phyloP scores from a whole-genome alignment of 2,113 vertebrate species.

The Microcebus tavaratra region DNA sequence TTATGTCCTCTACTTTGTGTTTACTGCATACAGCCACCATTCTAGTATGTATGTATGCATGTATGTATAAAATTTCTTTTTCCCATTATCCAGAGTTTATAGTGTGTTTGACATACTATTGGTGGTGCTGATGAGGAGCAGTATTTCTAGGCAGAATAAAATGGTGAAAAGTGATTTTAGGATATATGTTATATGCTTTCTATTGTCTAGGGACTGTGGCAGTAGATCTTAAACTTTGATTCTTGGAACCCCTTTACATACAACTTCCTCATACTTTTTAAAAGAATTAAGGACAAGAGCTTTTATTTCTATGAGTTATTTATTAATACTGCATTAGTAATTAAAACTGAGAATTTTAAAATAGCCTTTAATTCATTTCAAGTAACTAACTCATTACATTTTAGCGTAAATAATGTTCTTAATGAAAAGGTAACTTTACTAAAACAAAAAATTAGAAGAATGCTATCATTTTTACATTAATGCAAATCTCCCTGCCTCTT shows the following conservation, averaged over 20 bases:
- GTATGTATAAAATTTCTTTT: neutral
- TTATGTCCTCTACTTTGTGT: neutral
- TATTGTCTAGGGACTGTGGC: neutral
- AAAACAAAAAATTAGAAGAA: no score
- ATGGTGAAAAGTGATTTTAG: neutral
- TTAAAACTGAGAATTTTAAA: no score
- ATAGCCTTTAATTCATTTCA: no score
- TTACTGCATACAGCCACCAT: neutral
- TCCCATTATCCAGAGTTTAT: neutral
- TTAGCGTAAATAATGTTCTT: no score
- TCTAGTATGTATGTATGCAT: neutral
- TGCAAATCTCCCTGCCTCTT: no score
- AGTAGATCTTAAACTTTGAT: neutral
- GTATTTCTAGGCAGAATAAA: neutral
- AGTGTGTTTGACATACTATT: neutral
- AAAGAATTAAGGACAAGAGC: neutral
- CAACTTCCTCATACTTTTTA: neutral
- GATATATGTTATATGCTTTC: neutral
- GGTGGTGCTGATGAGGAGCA: neutral
- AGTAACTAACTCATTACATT: no score
- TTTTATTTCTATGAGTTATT: slow-evolving; percentile 32
- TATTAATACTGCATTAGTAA: no score
- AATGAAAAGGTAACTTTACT: no score
- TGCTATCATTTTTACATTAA: no score
- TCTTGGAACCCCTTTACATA: neutral